Conservation (phyloP, 2,888 invertebrate species). For the Patella caerulea region DNA sequence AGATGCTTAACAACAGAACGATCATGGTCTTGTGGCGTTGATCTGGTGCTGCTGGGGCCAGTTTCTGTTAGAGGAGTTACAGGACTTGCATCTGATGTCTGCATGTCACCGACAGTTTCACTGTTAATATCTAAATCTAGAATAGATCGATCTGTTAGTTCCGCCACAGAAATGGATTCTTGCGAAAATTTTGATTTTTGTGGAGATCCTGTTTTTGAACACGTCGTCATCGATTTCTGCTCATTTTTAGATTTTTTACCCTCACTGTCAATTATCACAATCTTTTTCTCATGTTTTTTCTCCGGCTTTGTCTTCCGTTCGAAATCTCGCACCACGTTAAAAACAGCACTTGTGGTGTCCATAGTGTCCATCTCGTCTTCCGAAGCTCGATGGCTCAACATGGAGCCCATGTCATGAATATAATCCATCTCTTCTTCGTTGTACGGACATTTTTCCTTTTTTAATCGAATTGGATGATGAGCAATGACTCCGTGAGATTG, state of each 20-base stretch:
- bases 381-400: constrained; percentile 49
- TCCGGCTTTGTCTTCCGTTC: constrained; percentile 41
- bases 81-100: not conserved
- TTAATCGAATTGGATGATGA: too few species aligned
- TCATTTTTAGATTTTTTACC: constrained; percentile 17
- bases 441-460: constrained; percentile 34
- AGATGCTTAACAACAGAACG: constrained; percentile 45
- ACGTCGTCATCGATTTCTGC: not conserved
- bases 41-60: not conserved
- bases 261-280: constrained; percentile 52
- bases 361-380: constrained; percentile 34
- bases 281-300: constrained; percentile 35
- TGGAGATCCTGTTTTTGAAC: constrained; percentile 11
- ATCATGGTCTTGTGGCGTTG: constrained; percentile 16
- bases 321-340: constrained; percentile 53
- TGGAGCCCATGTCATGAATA: constrained; percentile 57
- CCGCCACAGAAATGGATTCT: not conserved
- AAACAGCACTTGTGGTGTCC: constrained; percentile 46
- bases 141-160: not conserved
- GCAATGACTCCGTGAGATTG: too few species aligned
- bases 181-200: constrained; percentile 8
- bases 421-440: constrained; percentile 53
- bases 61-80: not conserved
- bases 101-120: not conserved
- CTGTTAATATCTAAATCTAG: not conserved